A percentile compares a stretch with the other conserved stretches of the same genome.
Conservation (phyloP, 1,140 invertebrate species). For the Heliconius himera region DNA sequence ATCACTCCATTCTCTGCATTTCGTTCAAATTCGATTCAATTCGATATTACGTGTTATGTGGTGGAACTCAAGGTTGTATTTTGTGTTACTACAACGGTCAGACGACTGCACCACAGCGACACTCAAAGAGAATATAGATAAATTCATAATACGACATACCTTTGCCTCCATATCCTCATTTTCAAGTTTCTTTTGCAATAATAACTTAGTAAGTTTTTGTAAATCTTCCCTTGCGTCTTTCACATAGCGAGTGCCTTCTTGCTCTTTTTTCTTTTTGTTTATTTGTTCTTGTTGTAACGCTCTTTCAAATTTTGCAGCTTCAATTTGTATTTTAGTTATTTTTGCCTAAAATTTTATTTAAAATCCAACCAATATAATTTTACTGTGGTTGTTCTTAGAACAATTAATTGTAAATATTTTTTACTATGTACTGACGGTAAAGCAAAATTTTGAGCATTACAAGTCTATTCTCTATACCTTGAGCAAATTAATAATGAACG, state of each 20-base stretch:
- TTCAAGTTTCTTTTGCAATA: constrained; percentile 66
- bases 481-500: too few relatives aligned
- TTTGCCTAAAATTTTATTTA: constrained; percentile 45
- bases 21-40: too few relatives aligned
- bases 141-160: constrained; percentile 36
- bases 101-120: too few relatives aligned
- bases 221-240: constrained; percentile 66
- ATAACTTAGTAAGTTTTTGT: constrained; percentile 58
- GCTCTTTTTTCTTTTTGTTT: constrained; percentile 52
- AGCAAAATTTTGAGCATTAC: too few relatives aligned
- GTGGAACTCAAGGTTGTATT: too few relatives aligned
- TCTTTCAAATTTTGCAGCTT: constrained; percentile 50
- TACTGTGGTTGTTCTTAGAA: too few relatives aligned
- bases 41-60: too few relatives aligned
- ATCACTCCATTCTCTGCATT: too few relatives aligned
- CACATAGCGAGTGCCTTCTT: constrained; percentile 55
- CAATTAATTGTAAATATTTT: neutral
- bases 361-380: neutral
- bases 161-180: constrained; percentile 64
- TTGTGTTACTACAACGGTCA: too few relatives aligned
- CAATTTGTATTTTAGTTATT: constrained; percentile 44
- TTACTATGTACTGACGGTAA: too few relatives aligned
- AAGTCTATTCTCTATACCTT: too few relatives aligned
- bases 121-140: too few relatives aligned
- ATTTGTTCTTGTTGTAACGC: constrained; percentile 48